phyloP scores from a whole-genome alignment of 1,140 invertebrate species.

The Cheumatopsyche charites region DNA sequence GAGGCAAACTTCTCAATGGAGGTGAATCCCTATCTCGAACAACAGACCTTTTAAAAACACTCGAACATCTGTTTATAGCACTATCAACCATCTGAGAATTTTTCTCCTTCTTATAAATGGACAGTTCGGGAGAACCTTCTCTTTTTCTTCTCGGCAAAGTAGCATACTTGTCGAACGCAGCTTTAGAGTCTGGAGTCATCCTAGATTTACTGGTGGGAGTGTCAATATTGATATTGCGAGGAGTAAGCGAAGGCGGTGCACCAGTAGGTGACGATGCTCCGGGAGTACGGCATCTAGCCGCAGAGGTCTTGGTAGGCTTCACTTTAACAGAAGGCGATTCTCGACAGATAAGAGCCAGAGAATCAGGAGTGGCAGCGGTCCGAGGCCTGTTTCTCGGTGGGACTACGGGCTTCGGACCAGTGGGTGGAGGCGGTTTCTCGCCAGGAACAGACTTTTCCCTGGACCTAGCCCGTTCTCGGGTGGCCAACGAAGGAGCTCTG shows the following conservation, averaged over 20 bases:
- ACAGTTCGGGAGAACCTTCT: slow-evolving; percentile 63
- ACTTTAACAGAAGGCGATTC: slow-evolving; percentile 60
- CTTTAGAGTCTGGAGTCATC: slow-evolving; percentile 59
- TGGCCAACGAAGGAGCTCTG: slow-evolving; percentile 58
- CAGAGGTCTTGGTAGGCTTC: slow-evolving; percentile 64
- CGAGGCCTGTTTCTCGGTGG: slow-evolving; percentile 63
- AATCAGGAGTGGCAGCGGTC: slow-evolving; percentile 52
- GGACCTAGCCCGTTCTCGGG: slow-evolving; percentile 61
- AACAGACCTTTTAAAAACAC: slow-evolving; percentile 55
- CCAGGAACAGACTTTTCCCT: slow-evolving; percentile 60
- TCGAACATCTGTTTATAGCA: slow-evolving; percentile 52
- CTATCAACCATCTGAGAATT: slow-evolving; percentile 57
- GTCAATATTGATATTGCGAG: slow-evolving; percentile 1
- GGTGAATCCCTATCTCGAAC: slow-evolving; percentile 51
- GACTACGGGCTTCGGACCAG: slow-evolving; percentile 60
- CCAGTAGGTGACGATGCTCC: slow-evolving; percentile 64
- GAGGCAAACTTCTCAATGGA: slow-evolving; percentile 61
- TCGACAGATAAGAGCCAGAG: slow-evolving; percentile 56
- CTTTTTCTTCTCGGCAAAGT: slow-evolving; percentile 74
- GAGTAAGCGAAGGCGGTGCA: slow-evolving; percentile 23
- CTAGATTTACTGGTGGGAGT: slow-evolving; percentile 52
- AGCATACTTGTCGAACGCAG: slow-evolving; percentile 71
- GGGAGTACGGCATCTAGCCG: slow-evolving; percentile 64
- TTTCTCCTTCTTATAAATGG: slow-evolving; percentile 55
- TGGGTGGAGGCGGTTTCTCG: slow-evolving; percentile 58